Evolutionary conservation across 2,888 invertebrate genomes (phyloP).

Genomic region (Torymus tubicola): DNA sequence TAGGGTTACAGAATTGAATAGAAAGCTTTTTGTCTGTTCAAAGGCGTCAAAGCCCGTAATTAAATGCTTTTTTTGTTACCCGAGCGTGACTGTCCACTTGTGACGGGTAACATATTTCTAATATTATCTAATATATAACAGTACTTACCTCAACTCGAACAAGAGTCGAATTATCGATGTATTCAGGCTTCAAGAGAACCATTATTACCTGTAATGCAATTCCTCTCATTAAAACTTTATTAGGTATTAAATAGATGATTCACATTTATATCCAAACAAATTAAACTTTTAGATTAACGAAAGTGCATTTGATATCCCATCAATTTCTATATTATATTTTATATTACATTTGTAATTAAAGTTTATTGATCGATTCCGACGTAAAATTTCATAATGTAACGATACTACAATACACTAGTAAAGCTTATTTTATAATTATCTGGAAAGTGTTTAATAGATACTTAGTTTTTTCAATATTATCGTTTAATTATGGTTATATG

Average conservation of each 20-base stretch:
- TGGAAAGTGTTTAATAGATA: too few species aligned
- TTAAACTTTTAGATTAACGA: too few species aligned
- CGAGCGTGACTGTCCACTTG: conserved; percentile 48
- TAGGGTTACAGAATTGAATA: conserved; percentile 48
- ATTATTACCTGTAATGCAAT: conserved; percentile 33
- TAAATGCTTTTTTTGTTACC: conserved; percentile 44
- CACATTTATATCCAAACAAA: too few species aligned
- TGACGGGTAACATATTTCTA: conserved; percentile 28
- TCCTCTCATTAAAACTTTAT: conserved; percentile 14
- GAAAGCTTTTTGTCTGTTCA: conserved; percentile 46
- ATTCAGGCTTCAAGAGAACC: conserved; percentile 4
- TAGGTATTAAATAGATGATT: background rate
- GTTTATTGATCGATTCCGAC: too few species aligned
- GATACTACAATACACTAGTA: too few species aligned
- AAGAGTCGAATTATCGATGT: conserved; percentile 15
- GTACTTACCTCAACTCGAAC: conserved; percentile 28
- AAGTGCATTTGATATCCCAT: too few species aligned
- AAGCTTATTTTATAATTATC: too few species aligned
- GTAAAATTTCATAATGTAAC: too few species aligned
- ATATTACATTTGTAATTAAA: too few species aligned
- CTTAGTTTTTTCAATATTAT: too few species aligned
- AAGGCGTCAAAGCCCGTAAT: background rate
- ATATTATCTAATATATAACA: conserved; percentile 13
- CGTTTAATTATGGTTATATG: too few species aligned
- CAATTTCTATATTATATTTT: too few species aligned